Evolutionary conservation across 2,113 vertebrate species (phyloP).

Genomic region (Xyrauchen texanus): DNA sequence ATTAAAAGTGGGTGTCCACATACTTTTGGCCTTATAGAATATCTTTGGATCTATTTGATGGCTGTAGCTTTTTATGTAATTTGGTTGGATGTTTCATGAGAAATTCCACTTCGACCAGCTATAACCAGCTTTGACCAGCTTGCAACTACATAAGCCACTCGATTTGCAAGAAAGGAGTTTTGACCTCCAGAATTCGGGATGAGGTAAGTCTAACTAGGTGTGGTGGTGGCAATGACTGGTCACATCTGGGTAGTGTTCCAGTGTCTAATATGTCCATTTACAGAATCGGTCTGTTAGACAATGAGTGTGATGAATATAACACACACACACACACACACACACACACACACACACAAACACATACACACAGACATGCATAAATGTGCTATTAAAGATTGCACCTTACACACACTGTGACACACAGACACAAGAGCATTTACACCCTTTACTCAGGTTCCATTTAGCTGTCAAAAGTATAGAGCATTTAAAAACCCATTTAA

Average conservation of each 20-base stretch:
- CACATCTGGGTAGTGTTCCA: neutral
- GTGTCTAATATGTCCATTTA: constrained; percentile 8
- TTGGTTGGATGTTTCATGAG: too few relatives aligned
- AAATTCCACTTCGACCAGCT: too few relatives aligned
- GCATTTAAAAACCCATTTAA: constrained; percentile 28
- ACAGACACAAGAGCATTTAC: neutral
- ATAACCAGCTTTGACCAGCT: neutral
- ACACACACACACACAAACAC: neutral
- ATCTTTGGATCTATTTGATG: too few relatives aligned
- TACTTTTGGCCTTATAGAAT: too few relatives aligned
- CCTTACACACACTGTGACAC: neutral
- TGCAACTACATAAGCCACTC: neutral
- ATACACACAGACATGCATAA: neutral
- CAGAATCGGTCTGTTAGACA: neutral
- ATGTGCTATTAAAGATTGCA: too few relatives aligned
- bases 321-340: neutral
- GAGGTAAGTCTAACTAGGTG: neutral
- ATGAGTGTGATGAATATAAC: constrained; percentile 4
- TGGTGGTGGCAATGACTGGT: neutral
- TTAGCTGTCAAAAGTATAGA: constrained; percentile 41
- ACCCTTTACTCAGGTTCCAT: constrained; percentile 22
- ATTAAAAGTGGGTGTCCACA: too few relatives aligned
- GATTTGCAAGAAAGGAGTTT: neutral
- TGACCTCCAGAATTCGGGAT: neutral
- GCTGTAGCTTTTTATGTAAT: too few relatives aligned